These are phyloP conservation scores for Pantherophis guttatus DNA, from an alignment of 2,113 vertebrate genomes.

Conservation along the genomic window DNA sequence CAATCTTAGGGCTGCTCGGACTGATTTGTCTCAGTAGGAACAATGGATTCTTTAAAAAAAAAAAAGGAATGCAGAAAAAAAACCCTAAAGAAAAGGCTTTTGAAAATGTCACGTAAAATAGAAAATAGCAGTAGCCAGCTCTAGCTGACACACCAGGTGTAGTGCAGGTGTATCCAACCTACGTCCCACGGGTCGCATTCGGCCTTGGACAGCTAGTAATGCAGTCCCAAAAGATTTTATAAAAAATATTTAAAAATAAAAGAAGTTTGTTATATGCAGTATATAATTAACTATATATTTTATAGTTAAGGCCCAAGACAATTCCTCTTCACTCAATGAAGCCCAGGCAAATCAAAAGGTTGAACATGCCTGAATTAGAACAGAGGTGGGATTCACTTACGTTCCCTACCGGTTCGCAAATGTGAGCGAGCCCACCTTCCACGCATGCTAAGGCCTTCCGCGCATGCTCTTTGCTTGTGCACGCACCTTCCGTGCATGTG, in stretches of 20 bases:
- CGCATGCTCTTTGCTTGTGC: too few species aligned
- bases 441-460: too few species aligned
- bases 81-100: background rate
- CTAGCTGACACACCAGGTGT: background rate
- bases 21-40: background rate
- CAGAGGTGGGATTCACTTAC: too few species aligned
- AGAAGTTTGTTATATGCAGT: background rate
- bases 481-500: too few species aligned
- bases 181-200: background rate
- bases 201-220: background rate
- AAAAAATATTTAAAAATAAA: too few species aligned
- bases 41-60: background rate
- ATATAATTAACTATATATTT: background rate
- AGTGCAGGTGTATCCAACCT: background rate
- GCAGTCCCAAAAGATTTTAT: background rate
- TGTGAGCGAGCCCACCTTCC: too few species aligned
- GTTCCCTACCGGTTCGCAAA: too few species aligned
- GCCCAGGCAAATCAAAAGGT: background rate
- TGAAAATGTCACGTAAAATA: background rate
- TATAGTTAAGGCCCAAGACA: background rate
- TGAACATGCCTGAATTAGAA: background rate
- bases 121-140: background rate
- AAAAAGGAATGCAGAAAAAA: background rate
- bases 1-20: background rate
- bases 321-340: background rate